Conservation (phyloP, 2,888 invertebrate species). For the Andrena chrysosceles region DNA sequence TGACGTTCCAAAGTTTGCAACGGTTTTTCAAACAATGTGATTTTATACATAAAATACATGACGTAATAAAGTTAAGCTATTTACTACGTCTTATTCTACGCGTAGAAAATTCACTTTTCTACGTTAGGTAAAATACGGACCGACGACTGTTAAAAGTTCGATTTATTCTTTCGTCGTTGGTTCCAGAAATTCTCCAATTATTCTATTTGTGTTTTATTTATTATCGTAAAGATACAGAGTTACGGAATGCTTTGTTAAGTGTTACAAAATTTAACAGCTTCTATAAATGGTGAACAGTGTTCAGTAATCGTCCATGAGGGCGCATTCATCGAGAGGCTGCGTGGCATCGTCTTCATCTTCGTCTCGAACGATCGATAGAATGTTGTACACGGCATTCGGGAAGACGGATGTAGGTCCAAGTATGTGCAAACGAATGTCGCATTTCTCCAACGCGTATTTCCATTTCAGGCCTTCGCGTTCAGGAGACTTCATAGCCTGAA, state of each 20-base stretch:
- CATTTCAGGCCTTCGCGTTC: conserved; percentile 77
- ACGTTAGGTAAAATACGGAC: too few species aligned
- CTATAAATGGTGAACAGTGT: background rate
- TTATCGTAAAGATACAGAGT: background rate
- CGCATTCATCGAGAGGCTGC: background rate
- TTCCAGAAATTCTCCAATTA: background rate
- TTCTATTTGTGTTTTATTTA: background rate
- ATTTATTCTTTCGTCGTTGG: background rate
- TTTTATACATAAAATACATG: too few species aligned
- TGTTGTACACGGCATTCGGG: conserved; percentile 79
- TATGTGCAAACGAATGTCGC: conserved; percentile 80
- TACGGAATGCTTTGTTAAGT: background rate
- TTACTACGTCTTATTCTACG: too few species aligned
- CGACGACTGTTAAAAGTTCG: background rate
- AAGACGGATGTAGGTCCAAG: conserved; percentile 78
- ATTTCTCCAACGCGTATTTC: conserved; percentile 75
- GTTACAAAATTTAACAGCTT: background rate
- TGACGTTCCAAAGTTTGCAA: too few species aligned
- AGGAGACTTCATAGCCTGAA: conserved; percentile 74
- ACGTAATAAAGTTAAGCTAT: too few species aligned
- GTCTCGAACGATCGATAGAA: conserved; percentile 75
- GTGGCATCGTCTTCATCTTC: conserved; percentile 49
- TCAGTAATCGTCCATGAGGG: background rate
- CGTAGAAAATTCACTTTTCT: too few species aligned
- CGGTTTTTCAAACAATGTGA: too few species aligned